Base-by-base conservation (phyloP, 2,113 vertebrate genomes). In the Ahaetulla prasina region DNA sequence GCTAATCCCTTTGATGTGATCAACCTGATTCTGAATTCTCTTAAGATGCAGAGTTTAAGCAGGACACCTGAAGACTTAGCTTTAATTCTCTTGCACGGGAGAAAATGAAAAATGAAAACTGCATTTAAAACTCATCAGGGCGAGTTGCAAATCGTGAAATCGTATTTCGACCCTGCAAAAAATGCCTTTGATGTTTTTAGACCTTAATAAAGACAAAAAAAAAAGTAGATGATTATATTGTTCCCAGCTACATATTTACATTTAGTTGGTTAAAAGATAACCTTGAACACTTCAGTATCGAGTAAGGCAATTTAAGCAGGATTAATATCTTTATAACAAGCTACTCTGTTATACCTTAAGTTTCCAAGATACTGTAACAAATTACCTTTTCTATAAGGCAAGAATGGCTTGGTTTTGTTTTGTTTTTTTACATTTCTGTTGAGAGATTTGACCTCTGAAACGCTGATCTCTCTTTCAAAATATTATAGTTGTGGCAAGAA, bases 241-340 rank as follows among this genome's bases (percentile, higher is more conserved):
- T 47, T 23, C 7, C 23, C 50, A 16, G 55, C 52, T 92, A 25
- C 84, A 53, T 90, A 63, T 91, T 1, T 74, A 91, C 16, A 0
- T 57, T 93, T 94, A 95, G 94, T 94, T 94, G 92, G 7, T 90
- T 7, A 91, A 91, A 54, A 91, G 16, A 25, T 85, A 52, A 88
- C 85, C 86, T 95, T 93, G 94, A 93, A 63, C 35, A 39, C 11
- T 92, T 45, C 91, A 92, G n/a, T 45, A 92, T 91, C 91, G 94
- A 25, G 50, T 35, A 95, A 95, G 96, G 95, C 92, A 49, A 92
- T 93, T 95, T 95, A 95, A 95, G 93, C 90, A 9, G 74, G 93
- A 95, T 94, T 94, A 95, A 57, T 91, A 89, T 85, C 89, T 89
- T 53, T 92, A 94, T 95, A 49, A 2, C 88, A 9, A 85, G 3